Percentiles rank a stretch among this genome's conserved stretches.
phyloP scores from a whole-genome alignment of 2,888 invertebrate species.

The Strigamia maritima region DNA sequence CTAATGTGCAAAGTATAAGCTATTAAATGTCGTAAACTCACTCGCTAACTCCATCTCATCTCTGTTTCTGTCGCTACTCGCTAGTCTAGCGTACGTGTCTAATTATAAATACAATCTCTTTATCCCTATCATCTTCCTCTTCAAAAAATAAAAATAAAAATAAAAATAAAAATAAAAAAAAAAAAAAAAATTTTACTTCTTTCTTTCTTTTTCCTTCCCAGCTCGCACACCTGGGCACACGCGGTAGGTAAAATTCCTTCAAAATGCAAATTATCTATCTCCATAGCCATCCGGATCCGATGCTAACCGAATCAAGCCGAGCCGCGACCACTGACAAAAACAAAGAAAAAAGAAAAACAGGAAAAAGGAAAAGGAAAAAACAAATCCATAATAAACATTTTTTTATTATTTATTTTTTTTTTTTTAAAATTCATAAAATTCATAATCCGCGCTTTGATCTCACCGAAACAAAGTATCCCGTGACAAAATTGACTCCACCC shows the following conservation, averaged over 20 bases:
- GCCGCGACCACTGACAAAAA: background rate
- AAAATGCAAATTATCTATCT: slow-evolving; percentile 23
- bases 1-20: slow-evolving; percentile 16
- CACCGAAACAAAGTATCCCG: slow-evolving; percentile 26
- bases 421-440: too few species aligned
- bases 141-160: background rate
- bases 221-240: slow-evolving; percentile 22
- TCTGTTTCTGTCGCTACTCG: background rate
- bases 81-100: background rate
- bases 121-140: too few species aligned
- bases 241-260: slow-evolving; percentile 17
- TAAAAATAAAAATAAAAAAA: background rate
- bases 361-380: too few species aligned
- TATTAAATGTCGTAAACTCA: background rate
- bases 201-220: background rate
- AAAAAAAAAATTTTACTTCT: background rate
- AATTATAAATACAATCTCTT: background rate
- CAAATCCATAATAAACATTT: too few species aligned
- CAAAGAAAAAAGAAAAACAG: too few species aligned
- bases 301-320: background rate
- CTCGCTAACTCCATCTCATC: background rate
- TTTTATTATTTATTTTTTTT: too few species aligned
- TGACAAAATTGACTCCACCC: slow-evolving; percentile 19
- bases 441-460: background rate
- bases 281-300: background rate